A percentile compares a stretch with the other conserved stretches of the same genome.
Conservation (phyloP, 2,113 vertebrate species). For the Trochalopteron elliotii region DNA sequence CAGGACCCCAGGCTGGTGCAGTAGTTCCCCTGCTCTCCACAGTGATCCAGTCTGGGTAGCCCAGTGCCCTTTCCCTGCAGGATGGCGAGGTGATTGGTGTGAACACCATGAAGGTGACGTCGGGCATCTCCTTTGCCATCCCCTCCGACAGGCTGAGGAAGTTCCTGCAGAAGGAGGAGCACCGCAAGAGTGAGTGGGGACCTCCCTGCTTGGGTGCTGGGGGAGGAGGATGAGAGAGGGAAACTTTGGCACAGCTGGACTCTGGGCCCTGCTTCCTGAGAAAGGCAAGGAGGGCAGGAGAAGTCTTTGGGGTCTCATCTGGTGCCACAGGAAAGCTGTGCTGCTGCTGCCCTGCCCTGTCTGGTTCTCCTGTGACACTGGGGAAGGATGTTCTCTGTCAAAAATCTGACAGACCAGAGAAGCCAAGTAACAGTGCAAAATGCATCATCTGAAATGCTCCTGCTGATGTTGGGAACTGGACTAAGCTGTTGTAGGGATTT, state of each 20-base stretch:
- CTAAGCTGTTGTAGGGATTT: neutral
- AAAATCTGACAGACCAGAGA: neutral
- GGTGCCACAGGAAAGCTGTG: neutral
- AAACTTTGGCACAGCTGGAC: neutral
- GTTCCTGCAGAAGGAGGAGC: constrained; percentile 81
- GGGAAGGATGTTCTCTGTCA: neutral
- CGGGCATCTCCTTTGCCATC: constrained; percentile 97
- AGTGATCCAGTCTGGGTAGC: neutral
- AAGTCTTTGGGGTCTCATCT: no score
- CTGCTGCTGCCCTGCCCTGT: neutral
- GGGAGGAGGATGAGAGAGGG: neutral
- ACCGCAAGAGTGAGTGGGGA: constrained; percentile 79
- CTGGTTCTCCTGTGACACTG: neutral
- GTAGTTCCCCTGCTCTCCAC: neutral
- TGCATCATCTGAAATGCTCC: neutral
- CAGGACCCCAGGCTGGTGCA: neutral
- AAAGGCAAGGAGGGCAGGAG: neutral
- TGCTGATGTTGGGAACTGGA: neutral
- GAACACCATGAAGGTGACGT: constrained; percentile 97
- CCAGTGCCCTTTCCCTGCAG: constrained; percentile 62
- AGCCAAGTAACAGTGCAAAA: neutral
- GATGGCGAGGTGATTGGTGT: constrained; percentile 97
- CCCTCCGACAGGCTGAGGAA: constrained; percentile 86
- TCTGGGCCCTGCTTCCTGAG: neutral
- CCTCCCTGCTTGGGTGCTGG: fast-evolving